phyloP scores from a whole-genome alignment of 2,797 vertebrate genomes.

The Tragelaphus eurycerus region DNA sequence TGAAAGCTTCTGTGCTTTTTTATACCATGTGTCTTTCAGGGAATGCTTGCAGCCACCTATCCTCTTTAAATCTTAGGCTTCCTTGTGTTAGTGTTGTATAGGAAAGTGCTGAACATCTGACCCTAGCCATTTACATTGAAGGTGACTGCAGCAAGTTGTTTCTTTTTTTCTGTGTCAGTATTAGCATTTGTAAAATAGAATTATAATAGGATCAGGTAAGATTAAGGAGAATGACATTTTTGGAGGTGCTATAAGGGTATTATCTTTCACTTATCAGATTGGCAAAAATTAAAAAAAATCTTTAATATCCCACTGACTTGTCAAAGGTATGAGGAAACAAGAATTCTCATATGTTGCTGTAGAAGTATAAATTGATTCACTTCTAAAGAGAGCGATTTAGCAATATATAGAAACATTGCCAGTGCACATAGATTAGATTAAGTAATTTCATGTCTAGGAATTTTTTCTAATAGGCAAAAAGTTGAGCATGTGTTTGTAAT shows the following conservation, averaged over 20 bases:
- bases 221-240: conserved; percentile 9
- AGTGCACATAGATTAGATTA: background rate
- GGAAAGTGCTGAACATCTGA: background rate
- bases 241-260: background rate
- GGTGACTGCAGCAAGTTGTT: background rate
- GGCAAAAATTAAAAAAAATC: background rate
- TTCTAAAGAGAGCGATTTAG: background rate
- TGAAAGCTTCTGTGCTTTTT: conserved; percentile 20
- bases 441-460: conserved; percentile 14
- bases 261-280: conserved; percentile 17
- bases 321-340: background rate
- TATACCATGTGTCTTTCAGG: conserved; percentile 1
- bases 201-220: conserved; percentile 28
- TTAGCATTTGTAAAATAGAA: conserved; percentile 27
- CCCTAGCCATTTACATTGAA: background rate
- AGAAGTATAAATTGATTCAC: background rate
- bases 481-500: background rate
- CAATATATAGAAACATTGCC: background rate
- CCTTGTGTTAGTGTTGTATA: background rate
- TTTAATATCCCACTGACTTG: background rate
- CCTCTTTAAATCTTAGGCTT: background rate
- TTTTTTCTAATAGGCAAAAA: conserved; percentile 32
- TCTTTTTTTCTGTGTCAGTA: conserved; percentile 29
- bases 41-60: background rate
- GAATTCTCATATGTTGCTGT: background rate